phyloP scores from a whole-genome alignment of 2,113 vertebrate genomes.

The Macquaria australasica region DNA sequence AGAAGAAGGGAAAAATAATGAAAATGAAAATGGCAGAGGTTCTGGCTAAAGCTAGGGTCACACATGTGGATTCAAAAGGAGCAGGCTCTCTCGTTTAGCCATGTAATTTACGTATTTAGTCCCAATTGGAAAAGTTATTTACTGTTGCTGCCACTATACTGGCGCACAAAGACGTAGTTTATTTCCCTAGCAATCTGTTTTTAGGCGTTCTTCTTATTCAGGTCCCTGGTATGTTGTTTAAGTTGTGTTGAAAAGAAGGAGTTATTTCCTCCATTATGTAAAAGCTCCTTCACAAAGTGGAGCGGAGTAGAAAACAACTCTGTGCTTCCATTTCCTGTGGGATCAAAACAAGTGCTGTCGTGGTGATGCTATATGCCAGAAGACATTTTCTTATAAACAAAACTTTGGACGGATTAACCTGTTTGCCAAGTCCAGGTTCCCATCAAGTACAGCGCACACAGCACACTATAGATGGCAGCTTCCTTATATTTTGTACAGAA shows the following conservation, averaged over 20 bases:
- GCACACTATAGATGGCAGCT: not conserved
- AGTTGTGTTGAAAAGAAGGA: not conserved
- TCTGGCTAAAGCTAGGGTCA: not conserved
- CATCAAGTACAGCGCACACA: not conserved
- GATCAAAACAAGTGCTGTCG: not conserved
- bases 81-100: not conserved
- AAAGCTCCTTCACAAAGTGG: not conserved
- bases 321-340: not conserved
- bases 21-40: not conserved
- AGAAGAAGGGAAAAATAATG: not conserved
- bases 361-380: not conserved
- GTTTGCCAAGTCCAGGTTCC: not conserved
- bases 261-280: not conserved
- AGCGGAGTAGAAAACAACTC: not conserved
- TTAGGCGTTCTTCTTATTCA: not conserved
- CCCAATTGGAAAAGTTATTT: not conserved
- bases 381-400: not conserved
- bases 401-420: not conserved
- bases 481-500: not conserved
- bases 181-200: not conserved
- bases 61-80: not conserved
- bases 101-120: slow-evolving; percentile 6
- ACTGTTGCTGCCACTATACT: not conserved
- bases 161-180: not conserved
- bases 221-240: not conserved